phyloP scores from a whole-genome alignment of 1,140 invertebrate genomes.

The Oedothorax gibbosus region DNA sequence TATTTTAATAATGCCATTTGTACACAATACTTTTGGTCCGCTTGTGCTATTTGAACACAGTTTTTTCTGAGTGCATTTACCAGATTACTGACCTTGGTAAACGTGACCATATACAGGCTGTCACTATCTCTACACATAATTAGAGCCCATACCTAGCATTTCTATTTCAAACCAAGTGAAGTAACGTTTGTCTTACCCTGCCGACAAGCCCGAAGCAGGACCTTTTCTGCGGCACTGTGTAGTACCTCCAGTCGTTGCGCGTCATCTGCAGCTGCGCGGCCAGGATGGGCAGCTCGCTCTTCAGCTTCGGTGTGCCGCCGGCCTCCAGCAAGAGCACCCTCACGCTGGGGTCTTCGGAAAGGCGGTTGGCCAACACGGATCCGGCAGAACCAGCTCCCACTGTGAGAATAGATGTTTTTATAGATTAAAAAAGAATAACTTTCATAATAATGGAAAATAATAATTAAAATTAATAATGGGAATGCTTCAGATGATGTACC shows the following conservation, averaged over 20 bases:
- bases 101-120: too few relatives aligned
- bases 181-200: constrained; percentile 63
- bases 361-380: constrained; percentile 88
- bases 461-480: too few relatives aligned
- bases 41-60: too few relatives aligned
- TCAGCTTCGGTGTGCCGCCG: constrained; percentile 88
- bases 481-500: too few relatives aligned
- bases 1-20: too few relatives aligned
- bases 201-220: constrained; percentile 79
- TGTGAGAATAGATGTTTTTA: constrained; percentile 67
- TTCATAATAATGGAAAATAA: too few relatives aligned
- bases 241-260: constrained; percentile 91
- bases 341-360: constrained; percentile 77
- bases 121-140: too few relatives aligned
- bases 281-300: constrained; percentile 86
- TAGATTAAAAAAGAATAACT: too few relatives aligned
- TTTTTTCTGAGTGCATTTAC: not conserved
- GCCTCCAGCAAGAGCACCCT: constrained; percentile 85
- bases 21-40: too few relatives aligned
- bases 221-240: constrained; percentile 86
- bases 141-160: too few relatives aligned
- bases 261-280: constrained; percentile 88
- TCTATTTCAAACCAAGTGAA: not conserved
- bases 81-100: too few relatives aligned
- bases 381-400: constrained; percentile 95